phyloP scores from a whole-genome alignment of 1,140 invertebrate genomes.

The Psilanteris sp. region DNA sequence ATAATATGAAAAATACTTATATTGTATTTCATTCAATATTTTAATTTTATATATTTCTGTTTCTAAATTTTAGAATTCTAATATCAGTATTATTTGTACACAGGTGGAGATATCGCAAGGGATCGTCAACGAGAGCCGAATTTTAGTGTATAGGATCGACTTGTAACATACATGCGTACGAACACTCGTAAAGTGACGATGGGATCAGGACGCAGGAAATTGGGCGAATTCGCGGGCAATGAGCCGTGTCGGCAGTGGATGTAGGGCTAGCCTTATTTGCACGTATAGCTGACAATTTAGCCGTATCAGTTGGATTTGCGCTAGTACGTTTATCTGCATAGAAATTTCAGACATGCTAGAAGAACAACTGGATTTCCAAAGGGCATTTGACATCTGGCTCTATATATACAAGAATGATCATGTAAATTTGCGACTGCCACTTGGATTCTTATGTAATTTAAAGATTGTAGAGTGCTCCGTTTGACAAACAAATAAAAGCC shows the following conservation, averaged over 20 bases:
- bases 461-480: too few relatives aligned
- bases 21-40: too few relatives aligned
- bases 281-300: constrained; percentile 38
- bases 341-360: constrained; percentile 21
- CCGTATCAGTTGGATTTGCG: constrained; percentile 39
- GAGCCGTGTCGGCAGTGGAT: constrained; percentile 77
- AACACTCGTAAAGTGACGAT: constrained; percentile 80
- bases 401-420: constrained; percentile 46
- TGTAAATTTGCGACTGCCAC: constrained; percentile 19
- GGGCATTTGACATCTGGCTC: too few relatives aligned
- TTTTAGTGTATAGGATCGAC: constrained; percentile 43
- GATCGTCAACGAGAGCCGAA: constrained; percentile 24
- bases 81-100: constrained; percentile 6
- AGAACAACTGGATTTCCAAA: constrained; percentile 27
- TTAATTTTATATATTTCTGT: not conserved
- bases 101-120: constrained; percentile 29
- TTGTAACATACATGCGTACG: constrained; percentile 59
- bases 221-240: constrained; percentile 79
- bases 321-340: constrained; percentile 31
- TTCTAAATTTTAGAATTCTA: too few relatives aligned
- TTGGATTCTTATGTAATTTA: too few relatives aligned
- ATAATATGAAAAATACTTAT: too few relatives aligned
- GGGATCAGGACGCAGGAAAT: constrained; percentile 78
- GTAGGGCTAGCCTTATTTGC: constrained; percentile 54
- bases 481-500: too few relatives aligned